phyloP scores from a whole-genome alignment of 1,140 invertebrate species.

The Calosoma granatense region DNA sequence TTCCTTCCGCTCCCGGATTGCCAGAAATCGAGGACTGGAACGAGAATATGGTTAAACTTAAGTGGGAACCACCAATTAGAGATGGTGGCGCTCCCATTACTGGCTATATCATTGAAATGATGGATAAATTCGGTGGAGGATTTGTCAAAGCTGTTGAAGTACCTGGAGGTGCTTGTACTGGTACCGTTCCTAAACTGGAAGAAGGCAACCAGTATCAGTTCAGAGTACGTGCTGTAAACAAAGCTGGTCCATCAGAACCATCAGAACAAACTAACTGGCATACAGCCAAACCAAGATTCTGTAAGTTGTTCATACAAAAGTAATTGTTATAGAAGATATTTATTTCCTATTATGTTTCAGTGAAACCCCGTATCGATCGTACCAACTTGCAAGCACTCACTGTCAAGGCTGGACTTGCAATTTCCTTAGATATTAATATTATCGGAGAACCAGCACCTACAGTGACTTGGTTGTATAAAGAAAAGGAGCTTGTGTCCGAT shows the following conservation, averaged over 20 bases:
- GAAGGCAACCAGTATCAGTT: constrained; percentile 95
- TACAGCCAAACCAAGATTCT: constrained; percentile 84
- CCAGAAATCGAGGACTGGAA: constrained; percentile 92
- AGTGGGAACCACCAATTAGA: constrained; percentile 90
- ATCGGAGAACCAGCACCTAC: constrained; percentile 89
- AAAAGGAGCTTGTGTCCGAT: constrained; percentile 54
- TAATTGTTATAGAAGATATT: not conserved
- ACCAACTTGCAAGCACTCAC: constrained; percentile 75
- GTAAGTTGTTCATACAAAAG: constrained; percentile 48
- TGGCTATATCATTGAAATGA: constrained; percentile 86
- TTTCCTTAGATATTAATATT: constrained; percentile 85
- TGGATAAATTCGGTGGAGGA: constrained; percentile 56
- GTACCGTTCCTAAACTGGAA: constrained; percentile 77
- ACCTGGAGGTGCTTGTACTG: constrained; percentile 65
- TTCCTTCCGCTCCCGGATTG: constrained; percentile 78
- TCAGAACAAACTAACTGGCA: constrained; percentile 91
- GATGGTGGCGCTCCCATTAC: constrained; percentile 96
- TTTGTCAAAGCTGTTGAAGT: constrained; percentile 67
- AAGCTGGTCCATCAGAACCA: constrained; percentile 90
- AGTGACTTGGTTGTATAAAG: constrained; percentile 83
- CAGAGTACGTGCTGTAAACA: constrained; percentile 87
- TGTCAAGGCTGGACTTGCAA: constrained; percentile 84
- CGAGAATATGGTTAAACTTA: constrained; percentile 83
- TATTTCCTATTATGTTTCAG: constrained; percentile 40
- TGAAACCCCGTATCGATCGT: constrained; percentile 87